Evolutionary conservation across 2,113 vertebrate genomes (phyloP).

Genomic region (Romanogobio albipinnatus): DNA sequence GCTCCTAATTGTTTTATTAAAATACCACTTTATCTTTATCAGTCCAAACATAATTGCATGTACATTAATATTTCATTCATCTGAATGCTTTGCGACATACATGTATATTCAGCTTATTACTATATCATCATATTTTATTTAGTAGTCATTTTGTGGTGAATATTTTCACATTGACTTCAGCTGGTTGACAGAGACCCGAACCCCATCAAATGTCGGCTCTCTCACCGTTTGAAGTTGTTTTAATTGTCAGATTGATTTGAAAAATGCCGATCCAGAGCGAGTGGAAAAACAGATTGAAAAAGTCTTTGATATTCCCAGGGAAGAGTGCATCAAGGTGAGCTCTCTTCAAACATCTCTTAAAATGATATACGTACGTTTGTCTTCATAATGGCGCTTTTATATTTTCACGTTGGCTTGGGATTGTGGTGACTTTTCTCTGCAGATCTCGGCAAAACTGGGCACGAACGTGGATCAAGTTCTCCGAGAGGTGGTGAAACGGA

Average conservation of each 20-base stretch:
- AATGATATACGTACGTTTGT: background rate
- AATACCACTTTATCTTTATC: background rate
- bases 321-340: conserved; percentile 89
- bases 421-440: conserved; percentile 46
- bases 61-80: background rate
- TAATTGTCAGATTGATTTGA: conserved; percentile 89
- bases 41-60: background rate
- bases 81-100: background rate
- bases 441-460: conserved; percentile 97
- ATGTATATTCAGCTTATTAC: background rate
- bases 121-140: background rate
- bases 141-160: background rate
- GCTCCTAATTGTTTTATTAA: background rate
- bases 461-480: conserved; percentile 90
- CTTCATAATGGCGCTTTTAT: background rate
- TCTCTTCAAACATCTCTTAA: background rate
- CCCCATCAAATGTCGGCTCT: too few species aligned
- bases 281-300: conserved; percentile 94
- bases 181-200: too few species aligned
- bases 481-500: conserved; percentile 84
- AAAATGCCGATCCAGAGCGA: conserved; percentile 91
- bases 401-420: background rate
- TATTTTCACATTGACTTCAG: background rate
- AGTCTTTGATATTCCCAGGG: conserved; percentile 90
- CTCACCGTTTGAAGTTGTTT: background rate